Evolutionary conservation across 2,797 vertebrate genomes (phyloP).

Genomic region (Tinamus major): DNA sequence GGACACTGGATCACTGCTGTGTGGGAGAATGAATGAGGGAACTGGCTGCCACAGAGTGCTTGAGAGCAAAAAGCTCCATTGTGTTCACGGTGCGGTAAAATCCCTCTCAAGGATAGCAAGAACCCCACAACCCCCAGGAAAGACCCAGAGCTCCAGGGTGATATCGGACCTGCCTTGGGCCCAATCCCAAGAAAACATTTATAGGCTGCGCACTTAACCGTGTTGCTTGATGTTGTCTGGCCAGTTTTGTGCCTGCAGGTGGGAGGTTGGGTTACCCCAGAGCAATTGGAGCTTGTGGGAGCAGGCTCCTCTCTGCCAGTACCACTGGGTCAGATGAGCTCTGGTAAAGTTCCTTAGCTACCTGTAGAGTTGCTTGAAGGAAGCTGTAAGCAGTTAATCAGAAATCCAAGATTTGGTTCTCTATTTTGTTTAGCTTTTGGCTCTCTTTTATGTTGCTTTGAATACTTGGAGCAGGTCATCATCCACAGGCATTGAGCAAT

Average conservation of each 20-base stretch:
- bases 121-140: background rate
- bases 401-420: background rate
- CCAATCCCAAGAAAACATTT: background rate
- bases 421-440: background rate
- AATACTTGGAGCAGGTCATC: background rate
- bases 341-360: background rate
- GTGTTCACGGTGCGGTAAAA: background rate
- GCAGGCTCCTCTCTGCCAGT: background rate
- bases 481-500: too few species aligned
- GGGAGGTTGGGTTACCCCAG: background rate
- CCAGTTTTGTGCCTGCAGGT: background rate
- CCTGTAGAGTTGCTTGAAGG: background rate
- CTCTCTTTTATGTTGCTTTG: background rate
- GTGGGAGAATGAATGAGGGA: background rate
- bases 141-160: background rate
- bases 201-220: background rate
- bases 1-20: background rate
- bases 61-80: background rate
- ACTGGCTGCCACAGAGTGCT: background rate
- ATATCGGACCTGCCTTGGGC: background rate
- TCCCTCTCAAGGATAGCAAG: background rate
- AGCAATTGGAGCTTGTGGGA: background rate
- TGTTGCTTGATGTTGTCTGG: background rate
- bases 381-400: background rate
- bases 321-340: background rate